Evolutionary conservation across 1,140 invertebrate genomes (phyloP).

Genomic region (Cherax quadricarinatus): DNA sequence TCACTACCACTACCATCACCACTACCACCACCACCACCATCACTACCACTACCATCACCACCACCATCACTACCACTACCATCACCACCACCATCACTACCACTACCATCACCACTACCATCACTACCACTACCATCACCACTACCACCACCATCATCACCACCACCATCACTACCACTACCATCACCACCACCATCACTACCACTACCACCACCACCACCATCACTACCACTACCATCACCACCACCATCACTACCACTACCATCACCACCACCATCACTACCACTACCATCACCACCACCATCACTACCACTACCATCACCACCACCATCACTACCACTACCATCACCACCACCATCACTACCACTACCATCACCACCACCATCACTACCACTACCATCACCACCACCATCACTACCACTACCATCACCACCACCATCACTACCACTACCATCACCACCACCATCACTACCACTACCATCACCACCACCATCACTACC

Average conservation of each 20-base stretch:
- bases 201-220: neutral
- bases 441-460: too few relatives aligned
- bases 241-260: neutral
- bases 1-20: neutral
- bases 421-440: too few relatives aligned
- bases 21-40: neutral
- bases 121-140: neutral
- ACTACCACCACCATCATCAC: neutral
- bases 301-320: too few relatives aligned
- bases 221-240: constrained; percentile 12
- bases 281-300: too few relatives aligned
- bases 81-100: neutral
- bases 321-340: too few relatives aligned
- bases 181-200: neutral
- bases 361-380: too few relatives aligned
- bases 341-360: too few relatives aligned
- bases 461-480: too few relatives aligned
- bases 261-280: too few relatives aligned
- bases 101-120: neutral
- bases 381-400: too few relatives aligned
- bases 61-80: neutral
- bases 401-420: too few relatives aligned
- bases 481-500: too few relatives aligned
- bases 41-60: neutral
- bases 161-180: neutral